Evolutionary conservation across 2,888 invertebrate genomes (phyloP).

Genomic region (Leptopilina myrica): DNA sequence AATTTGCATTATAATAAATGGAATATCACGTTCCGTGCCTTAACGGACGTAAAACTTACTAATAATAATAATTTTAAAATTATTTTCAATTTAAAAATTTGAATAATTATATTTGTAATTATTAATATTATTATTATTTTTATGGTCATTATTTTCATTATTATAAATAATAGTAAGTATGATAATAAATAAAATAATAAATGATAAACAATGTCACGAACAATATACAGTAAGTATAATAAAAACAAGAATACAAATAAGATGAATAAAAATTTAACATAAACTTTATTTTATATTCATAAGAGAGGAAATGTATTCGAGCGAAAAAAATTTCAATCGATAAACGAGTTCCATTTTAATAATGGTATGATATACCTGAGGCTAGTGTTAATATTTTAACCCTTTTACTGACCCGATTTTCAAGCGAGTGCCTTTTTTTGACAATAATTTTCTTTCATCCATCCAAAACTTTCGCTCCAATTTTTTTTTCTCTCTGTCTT

Average conservation of each 20-base stretch:
- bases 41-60: no score
- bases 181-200: no score
- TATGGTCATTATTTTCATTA: no score
- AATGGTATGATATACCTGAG: slow-evolving; percentile 55
- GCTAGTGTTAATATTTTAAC: slow-evolving; percentile 49
- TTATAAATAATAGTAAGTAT: no score
- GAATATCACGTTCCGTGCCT: no score
- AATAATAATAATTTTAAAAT: no score
- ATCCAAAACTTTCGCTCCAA: not conserved
- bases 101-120: no score
- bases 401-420: slow-evolving; percentile 58
- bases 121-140: no score
- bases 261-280: not conserved
- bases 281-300: not conserved
- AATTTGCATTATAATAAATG: no score
- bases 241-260: not conserved
- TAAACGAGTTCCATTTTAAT: slow-evolving; percentile 37
- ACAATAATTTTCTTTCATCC: slow-evolving; percentile 57
- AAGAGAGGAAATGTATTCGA: not conserved
- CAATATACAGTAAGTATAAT: no score
- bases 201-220: no score
- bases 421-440: slow-evolving; percentile 58
- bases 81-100: no score
- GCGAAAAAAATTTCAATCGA: not conserved
- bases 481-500: not conserved